Evolutionary conservation across 2,113 vertebrate genomes (phyloP).

Genomic region (Colius striatus): DNA sequence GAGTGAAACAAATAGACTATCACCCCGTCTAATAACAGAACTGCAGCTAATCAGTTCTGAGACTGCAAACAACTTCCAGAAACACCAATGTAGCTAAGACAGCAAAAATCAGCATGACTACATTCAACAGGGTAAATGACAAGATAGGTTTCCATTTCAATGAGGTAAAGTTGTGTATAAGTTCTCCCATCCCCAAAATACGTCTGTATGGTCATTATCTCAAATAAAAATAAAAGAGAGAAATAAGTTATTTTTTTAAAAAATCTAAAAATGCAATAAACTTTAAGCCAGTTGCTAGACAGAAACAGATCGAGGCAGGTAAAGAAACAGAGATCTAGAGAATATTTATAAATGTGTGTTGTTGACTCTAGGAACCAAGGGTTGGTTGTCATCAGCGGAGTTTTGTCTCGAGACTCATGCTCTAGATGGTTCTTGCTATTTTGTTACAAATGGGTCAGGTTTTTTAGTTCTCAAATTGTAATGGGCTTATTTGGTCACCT

Average conservation of each 20-base stretch:
- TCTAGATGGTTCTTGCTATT: neutral
- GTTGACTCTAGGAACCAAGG: neutral
- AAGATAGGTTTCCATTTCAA: slow-evolving; percentile 29
- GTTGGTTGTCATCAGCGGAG: neutral
- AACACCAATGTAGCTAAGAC: neutral
- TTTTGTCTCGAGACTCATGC: neutral
- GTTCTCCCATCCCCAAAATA: slow-evolving; percentile 21
- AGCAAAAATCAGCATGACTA: neutral
- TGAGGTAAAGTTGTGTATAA: slow-evolving; percentile 48
- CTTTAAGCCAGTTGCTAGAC: neutral
- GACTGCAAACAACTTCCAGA: neutral
- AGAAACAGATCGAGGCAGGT: neutral
- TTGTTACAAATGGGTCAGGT: neutral
- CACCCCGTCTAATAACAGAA: neutral
- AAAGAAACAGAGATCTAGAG: neutral
- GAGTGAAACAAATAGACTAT: neutral
- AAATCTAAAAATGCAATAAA: slow-evolving; percentile 23
- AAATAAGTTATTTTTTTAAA: slow-evolving; percentile 54
- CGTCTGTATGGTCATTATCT: slow-evolving; percentile 3
- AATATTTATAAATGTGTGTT: neutral
- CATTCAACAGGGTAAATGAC: slow-evolving; percentile 20
- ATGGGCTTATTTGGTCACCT: neutral
- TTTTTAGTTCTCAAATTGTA: slow-evolving; percentile 10
- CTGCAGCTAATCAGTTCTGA: neutral
- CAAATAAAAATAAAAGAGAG: slow-evolving; percentile 36